Evolutionary conservation across 1,140 invertebrate species (phyloP).

Genomic region (Trigoniulus corallinus): DNA sequence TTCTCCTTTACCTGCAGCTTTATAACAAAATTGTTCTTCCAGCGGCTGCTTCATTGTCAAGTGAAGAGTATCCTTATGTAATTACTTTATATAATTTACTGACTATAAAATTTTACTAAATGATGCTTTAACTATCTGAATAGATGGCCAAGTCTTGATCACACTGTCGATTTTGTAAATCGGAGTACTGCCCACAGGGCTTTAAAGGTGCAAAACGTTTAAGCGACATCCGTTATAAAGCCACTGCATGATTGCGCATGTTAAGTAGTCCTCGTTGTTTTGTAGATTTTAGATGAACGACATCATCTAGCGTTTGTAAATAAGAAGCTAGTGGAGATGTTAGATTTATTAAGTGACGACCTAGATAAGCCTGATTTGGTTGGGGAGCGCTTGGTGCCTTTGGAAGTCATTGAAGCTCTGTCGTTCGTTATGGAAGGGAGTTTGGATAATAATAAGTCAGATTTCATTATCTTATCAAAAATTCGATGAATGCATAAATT

Average conservation of each 20-base stretch:
- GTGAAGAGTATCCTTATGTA: constrained; percentile 3
- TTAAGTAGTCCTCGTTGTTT: too few relatives aligned
- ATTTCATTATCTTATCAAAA: background rate
- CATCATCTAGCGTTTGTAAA: constrained; percentile 24
- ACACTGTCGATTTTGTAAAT: background rate
- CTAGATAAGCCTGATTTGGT: too few relatives aligned
- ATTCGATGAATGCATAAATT: background rate
- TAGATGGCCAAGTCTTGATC: constrained; percentile 2
- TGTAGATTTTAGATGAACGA: constrained; percentile 24
- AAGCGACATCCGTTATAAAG: too few relatives aligned
- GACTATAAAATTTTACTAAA: background rate
- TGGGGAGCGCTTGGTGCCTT: constrained; percentile 12
- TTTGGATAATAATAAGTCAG: background rate
- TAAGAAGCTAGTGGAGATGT: constrained; percentile 24
- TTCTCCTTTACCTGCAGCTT: constrained; percentile 27
- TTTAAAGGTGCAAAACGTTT: too few relatives aligned
- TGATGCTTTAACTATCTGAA: background rate
- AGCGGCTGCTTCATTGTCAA: constrained; percentile 16
- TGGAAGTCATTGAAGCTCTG: constrained; percentile 22
- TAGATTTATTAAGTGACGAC: constrained; percentile 15
- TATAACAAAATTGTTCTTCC: constrained; percentile 26
- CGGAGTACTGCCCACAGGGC: background rate
- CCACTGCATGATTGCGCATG: too few relatives aligned
- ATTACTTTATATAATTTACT: background rate
- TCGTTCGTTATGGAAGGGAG: constrained; percentile 22